Base-by-base conservation (phyloP, 2,888 invertebrate species). In the Pseudococcus jackbeardsleyi region DNA sequence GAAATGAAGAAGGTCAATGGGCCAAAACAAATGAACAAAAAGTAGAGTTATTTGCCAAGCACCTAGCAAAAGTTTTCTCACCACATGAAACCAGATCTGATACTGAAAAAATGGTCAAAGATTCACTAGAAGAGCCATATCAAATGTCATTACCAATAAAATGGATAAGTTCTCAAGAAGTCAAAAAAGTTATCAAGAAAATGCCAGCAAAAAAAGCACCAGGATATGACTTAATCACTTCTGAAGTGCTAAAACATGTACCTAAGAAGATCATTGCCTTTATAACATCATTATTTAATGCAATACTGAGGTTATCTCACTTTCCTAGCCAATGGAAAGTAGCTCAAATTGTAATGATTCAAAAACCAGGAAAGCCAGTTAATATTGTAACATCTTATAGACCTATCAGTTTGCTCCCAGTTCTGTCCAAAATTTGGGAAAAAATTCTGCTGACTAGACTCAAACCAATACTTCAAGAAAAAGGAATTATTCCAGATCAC, bases 131-230 rank as follows among this genome's bases (percentile, higher is more conserved):
- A 0, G 48, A 42, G 19, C 82, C 82, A n/a, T 82, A 22, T 48
- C 46, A 82, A 22, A 42, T 82, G 42, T 9, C n/a, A 9, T 42
- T 22, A n/a, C n/a, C n/a, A n/a, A n/a, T n/a, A n/a, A n/a, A n/a
- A n/a, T n/a, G n/a, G n/a, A n/a, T n/a, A n/a, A 33, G 4, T 82
- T 11, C 7, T 48, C 2, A 12, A 19, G 82, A 82, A n/a, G 46
- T n/a, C n/a, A n/a, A n/a, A n/a, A n/a, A n/a, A n/a, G n/a, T n/a
- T n/a, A n/a, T n/a, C n/a, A n/a, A n/a, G n/a, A n/a, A n/a, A n/a
- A n/a, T n/a, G n/a, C n/a, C n/a, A n/a, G n/a, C n/a, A n/a, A 72
- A n/a, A 33, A 85, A 54, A 85, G 85, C 85, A 6, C 85, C 85
- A 17, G 85, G 54, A 19, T 85, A 85, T 54, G 85, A 85, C n/a